A percentile compares a stretch with the other conserved stretches of the same genome.
Conservation (phyloP, 2,888 invertebrate species). For the Cacoxenus indagator region DNA sequence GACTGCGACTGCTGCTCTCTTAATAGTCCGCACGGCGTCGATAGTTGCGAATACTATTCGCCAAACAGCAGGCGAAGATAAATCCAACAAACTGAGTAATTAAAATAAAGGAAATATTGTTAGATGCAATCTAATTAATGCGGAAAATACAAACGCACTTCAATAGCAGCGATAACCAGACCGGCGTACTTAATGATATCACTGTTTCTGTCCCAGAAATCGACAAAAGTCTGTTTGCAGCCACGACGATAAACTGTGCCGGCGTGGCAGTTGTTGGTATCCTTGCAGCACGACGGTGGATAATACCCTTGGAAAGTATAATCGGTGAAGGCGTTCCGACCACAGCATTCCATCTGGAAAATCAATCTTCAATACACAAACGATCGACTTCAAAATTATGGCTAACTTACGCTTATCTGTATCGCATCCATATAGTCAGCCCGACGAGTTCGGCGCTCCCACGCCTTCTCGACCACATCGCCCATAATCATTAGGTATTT, state of each 20-base stretch:
- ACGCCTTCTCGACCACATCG: constrained; percentile 72
- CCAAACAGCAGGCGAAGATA: constrained; percentile 88
- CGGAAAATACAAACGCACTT: constrained; percentile 72
- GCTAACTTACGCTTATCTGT: constrained; percentile 60
- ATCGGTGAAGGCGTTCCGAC: constrained; percentile 58
- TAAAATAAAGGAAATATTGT: background rate
- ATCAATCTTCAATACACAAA: background rate
- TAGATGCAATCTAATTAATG: background rate
- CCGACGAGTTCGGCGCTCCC: constrained; percentile 62
- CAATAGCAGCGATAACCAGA: constrained; percentile 79
- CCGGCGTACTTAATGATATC: constrained; percentile 77
- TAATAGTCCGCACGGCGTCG: constrained; percentile 79
- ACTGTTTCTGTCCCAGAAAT: constrained; percentile 69
- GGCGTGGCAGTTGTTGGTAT: constrained; percentile 56
- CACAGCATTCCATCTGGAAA: constrained; percentile 66
- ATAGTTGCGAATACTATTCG: constrained; percentile 88
- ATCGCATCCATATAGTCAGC: constrained; percentile 67
- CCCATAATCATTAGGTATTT: constrained; percentile 74
- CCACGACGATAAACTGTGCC: constrained; percentile 60
- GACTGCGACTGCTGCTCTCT: no score
- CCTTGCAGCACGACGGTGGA: constrained; percentile 65
- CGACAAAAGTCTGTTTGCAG: constrained; percentile 69
- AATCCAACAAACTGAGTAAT: constrained; percentile 77
- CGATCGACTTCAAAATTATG: background rate
- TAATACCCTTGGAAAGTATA: constrained; percentile 64